Conservation (phyloP, 2,888 invertebrate species). For the Liposcelis brunnea region DNA sequence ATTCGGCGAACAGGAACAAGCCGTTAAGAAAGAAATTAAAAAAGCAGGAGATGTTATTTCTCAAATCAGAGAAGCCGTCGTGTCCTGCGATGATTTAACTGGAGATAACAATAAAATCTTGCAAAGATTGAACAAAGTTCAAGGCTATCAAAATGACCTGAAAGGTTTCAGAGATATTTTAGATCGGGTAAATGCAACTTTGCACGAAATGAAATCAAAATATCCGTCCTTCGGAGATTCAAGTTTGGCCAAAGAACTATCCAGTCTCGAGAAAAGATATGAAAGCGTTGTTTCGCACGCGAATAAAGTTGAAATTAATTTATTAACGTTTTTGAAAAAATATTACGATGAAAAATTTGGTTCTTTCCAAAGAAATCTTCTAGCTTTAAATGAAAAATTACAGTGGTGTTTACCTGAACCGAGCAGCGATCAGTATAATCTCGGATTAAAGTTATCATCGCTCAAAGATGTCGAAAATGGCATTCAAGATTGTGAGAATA, state of each 20-base stretch:
- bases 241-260: slow-evolving; percentile 62
- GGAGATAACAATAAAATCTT: slow-evolving; percentile 70
- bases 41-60: slow-evolving; percentile 48
- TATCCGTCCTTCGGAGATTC: slow-evolving; percentile 67
- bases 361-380: slow-evolving; percentile 62
- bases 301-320: slow-evolving; percentile 57
- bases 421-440: slow-evolving; percentile 76
- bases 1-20: slow-evolving; percentile 56
- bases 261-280: slow-evolving; percentile 65
- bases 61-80: slow-evolving; percentile 62
- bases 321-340: slow-evolving; percentile 70
- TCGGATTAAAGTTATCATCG: slow-evolving; percentile 77
- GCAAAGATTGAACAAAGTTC: slow-evolving; percentile 56
- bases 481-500: slow-evolving; percentile 48
- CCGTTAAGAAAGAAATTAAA: slow-evolving; percentile 54
- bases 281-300: slow-evolving; percentile 61
- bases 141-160: slow-evolving; percentile 52
- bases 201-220: slow-evolving; percentile 49
- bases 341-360: slow-evolving; percentile 70
- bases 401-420: slow-evolving; percentile 82
- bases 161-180: slow-evolving; percentile 47
- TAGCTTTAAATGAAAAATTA: slow-evolving; percentile 71
- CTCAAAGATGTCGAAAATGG: slow-evolving; percentile 57
- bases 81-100: slow-evolving; percentile 76
- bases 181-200: slow-evolving; percentile 46